phyloP scores from a whole-genome alignment of 37 sponge, comb jelly and placozoan genomes.

The Diacarnus erythraeanus region DNA sequence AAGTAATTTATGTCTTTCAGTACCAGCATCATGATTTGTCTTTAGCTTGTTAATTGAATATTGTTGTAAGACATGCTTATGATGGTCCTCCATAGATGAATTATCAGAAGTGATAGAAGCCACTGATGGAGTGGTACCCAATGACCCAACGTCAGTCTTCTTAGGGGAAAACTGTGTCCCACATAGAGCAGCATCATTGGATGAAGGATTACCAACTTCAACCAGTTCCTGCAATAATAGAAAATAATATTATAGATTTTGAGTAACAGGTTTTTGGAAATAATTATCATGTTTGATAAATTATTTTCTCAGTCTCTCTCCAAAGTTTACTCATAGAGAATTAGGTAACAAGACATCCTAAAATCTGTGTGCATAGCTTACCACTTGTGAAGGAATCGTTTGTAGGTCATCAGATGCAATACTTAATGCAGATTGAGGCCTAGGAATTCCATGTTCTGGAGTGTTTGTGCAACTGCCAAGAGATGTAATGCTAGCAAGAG shows the following conservation, averaged over 20 bases:
- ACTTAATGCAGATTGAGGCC: conserved; percentile 36
- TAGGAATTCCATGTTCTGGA: background rate
- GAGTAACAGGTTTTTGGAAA: no score
- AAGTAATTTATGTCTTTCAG: background rate
- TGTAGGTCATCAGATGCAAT: conserved; percentile 23
- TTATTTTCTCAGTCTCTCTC: no score
- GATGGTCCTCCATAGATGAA: conserved; percentile 13
- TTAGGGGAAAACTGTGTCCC: conserved; percentile 6
- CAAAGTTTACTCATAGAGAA: no score
- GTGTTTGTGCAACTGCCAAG: background rate
- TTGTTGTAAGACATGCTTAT: conserved; percentile 21
- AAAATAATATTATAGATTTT: background rate
- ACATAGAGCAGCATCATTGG: background rate
- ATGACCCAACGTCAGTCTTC: conserved; percentile 10
- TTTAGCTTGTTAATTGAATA: background rate
- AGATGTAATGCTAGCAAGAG: background rate
- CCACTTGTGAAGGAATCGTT: conserved; percentile 32
- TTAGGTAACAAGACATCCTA: background rate
- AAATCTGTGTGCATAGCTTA: background rate
- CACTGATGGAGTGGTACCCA: background rate
- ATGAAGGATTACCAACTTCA: background rate
- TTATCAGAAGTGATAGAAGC: background rate
- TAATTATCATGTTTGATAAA: no score
- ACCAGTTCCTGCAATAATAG: background rate
- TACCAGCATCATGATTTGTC: background rate